Evolutionary conservation across 2,888 invertebrate genomes (phyloP), one percentile per base, ranked within the genome.

Genomic region (Leucoptera coffeella): DNA sequence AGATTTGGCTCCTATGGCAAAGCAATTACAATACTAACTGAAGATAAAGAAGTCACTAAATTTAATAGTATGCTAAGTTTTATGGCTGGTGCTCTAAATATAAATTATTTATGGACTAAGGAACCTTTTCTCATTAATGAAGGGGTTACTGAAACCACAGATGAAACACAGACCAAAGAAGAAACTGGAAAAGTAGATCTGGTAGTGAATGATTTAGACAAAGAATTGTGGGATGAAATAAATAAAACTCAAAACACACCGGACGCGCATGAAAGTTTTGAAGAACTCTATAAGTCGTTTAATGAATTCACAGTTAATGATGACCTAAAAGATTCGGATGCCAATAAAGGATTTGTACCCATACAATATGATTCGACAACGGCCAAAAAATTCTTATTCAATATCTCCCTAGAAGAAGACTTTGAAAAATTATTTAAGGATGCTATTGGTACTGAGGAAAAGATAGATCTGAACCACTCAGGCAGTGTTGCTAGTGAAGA

Each of bases 1-100:
- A 74, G 97, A 32, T 97, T 85, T 71, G 97, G 96, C 1, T 81
- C 87, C 2, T 78, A 79, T 50, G 94, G 93, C 27, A 74, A 79
- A 29, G 83, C 88, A 14, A 75, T 94, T 9, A 83, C 82, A 26
- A 76, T 94, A 30, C 58, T 85, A 6, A 73, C 80, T 38, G 71
- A 76, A 25, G 80, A 80, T 4, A 61, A 73, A 28, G 90, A 92
- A 49, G 38, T 74, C 24, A 36, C 47, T 2, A 59, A 56, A 22
- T 81, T 87, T 38, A 61, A 60, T 39, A 50, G 61, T 26, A 61
- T 84, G 23, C 47, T 85, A 17, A 53, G 65, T 3, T 49, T 57
- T n/a, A 69, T 81, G 27, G 77, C 75, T 22, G 75, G 43, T 22
- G 38, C 45, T 27, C 34, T 54, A 30, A 38, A 47, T 23, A 31